Conservation (phyloP, 2,797 vertebrate species). For the Cryptoprocta ferox region DNA sequence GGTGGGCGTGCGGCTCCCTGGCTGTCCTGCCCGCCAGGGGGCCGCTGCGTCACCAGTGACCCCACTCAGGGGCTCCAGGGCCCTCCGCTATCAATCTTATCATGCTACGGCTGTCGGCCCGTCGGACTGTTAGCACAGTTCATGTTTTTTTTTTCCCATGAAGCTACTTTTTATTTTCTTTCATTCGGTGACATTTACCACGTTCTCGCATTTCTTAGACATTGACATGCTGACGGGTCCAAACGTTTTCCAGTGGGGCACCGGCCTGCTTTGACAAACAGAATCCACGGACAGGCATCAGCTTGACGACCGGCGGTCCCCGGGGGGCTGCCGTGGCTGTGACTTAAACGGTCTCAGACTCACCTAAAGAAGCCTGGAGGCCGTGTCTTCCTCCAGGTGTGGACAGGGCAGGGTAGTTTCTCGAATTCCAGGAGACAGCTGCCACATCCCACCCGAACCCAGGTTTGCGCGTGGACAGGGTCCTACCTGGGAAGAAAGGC, state of each 20-base stretch:
- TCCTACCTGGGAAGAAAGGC: not conserved
- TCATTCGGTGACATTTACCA: not conserved
- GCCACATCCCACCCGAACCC: not conserved
- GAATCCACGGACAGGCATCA: not conserved
- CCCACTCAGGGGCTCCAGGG: not conserved
- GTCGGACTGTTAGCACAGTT: rapidly evolving
- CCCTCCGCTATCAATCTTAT: not conserved
- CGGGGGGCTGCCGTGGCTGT: rapidly evolving
- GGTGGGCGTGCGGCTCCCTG: no score
- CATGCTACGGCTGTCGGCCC: not conserved
- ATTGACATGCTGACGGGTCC: rapidly evolving
- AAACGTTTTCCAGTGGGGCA: rapidly evolving
- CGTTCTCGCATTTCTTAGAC: rapidly evolving
- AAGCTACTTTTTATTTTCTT: not conserved
- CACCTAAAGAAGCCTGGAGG: not conserved
- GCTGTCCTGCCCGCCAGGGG: not conserved
- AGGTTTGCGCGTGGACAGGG: not conserved
- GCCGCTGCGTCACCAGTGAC: rapidly evolving
- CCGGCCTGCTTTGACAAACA: not conserved
- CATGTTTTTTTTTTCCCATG: not conserved
- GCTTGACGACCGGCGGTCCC: not conserved
- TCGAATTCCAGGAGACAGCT: not conserved
- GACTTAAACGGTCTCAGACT: not conserved
- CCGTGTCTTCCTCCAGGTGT: no score
- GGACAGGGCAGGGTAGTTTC: not conserved